Evolutionary conservation across 1,140 invertebrate genomes (phyloP), one percentile per base, ranked within the genome.

Genomic region (Drosophila arizonae): DNA sequence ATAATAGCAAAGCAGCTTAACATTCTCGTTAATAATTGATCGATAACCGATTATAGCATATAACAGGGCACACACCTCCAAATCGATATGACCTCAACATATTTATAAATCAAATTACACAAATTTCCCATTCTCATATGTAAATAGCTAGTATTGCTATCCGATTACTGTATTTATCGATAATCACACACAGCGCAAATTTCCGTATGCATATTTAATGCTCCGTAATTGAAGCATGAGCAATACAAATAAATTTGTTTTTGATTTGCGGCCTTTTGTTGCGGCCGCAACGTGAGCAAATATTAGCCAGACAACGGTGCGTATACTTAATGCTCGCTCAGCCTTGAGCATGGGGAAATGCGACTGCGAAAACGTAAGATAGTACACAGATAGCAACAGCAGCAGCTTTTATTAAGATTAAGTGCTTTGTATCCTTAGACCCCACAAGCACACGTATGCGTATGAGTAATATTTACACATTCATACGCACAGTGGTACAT

Each of bases 271-370:
- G 33, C 33, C 30, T 58, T 45, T 21, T 58, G 56, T 45, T 58
- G 39, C 41, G 56, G 52, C 36, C 52, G 13, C 11, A 46, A 30
- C 26, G 51, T 45, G 39, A 43, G 11, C 41, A 46, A 26, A 65
- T 61, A 68, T 61, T 51, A 15, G 9, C 9, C 13, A 50, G 55
- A 57, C 56, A 81, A 65, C 78, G 46, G 73, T 64, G 78, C 78
- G 78, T 81, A 81, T 77, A 54, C 61, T 64, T 68, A 45, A 36
- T 46, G 63, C 51, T 33, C 51, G 50, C 51, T 33, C 51, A 55
- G 48, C 45, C 56, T 11, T 50, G 11, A 43, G 46, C 11, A 41
- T 46, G 21, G 24, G 1, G 15, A 15, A 45, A 11, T 10, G 36
- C 2, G 52, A 39, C 36, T 28, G n/a, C 28, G 64, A 46, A 5